Evolutionary conservation across 2,888 invertebrate species (phyloP).

Genomic region (Norana najaformis): DNA sequence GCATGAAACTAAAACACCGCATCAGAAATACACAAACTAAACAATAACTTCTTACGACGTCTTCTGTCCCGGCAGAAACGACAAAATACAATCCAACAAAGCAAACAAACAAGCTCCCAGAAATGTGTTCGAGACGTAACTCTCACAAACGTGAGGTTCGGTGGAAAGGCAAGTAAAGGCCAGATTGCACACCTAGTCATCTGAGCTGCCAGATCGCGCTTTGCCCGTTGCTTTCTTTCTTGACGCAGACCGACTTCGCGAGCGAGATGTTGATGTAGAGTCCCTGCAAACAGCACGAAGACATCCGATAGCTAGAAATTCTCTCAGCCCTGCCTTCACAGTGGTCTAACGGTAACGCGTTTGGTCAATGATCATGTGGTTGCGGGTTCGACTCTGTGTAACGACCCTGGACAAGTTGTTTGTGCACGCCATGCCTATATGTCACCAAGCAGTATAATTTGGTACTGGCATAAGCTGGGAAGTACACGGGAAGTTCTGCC

Average conservation of each 20-base stretch:
- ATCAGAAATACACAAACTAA: not conserved
- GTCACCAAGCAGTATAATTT: too few relatives aligned
- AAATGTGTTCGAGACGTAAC: not conserved
- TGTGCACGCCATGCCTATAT: too few relatives aligned
- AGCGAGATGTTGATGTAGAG: not conserved
- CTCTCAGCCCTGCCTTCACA: not conserved
- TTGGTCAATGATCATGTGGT: too few relatives aligned
- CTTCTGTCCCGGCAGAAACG: not conserved
- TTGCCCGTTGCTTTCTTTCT: not conserved
- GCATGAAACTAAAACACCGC: not conserved
- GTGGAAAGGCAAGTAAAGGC: not conserved
- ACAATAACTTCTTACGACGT: not conserved
- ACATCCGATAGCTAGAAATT: not conserved
- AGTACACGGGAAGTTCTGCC: too few relatives aligned
- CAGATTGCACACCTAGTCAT: not conserved
- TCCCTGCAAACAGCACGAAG: not conserved
- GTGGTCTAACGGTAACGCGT: too few relatives aligned
- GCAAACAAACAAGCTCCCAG: not conserved
- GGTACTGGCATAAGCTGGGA: too few relatives aligned
- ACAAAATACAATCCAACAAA: constrained; percentile 3
- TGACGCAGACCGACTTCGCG: not conserved
- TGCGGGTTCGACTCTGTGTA: too few relatives aligned
- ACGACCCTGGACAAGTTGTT: too few relatives aligned
- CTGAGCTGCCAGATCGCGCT: not conserved
- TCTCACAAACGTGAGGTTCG: not conserved